These are phyloP conservation scores for Natator depressus DNA, from an alignment of 2,113 vertebrate species.

Conservation along the genomic window DNA sequence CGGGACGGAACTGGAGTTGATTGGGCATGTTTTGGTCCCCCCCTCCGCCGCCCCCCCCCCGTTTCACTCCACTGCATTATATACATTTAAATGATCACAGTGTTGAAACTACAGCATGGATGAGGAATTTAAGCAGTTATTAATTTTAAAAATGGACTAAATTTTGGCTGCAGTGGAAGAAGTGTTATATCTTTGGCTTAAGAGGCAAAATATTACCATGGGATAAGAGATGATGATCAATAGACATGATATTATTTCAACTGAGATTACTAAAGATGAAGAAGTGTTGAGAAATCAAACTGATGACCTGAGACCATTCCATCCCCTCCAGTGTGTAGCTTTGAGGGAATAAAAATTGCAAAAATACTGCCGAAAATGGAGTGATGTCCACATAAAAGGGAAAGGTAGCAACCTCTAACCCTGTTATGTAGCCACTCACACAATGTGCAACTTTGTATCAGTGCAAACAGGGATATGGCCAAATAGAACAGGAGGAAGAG, in stretches of 20 bases:
- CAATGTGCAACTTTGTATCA: neutral
- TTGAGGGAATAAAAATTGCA: neutral
- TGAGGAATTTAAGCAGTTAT: neutral
- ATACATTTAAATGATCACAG: constrained; percentile 15
- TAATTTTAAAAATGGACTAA: neutral
- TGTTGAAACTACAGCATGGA: neutral
- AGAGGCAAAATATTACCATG: neutral
- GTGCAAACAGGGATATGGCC: neutral
- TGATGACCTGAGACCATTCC: neutral
- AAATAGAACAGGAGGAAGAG: neutral
- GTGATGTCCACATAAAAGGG: neutral
- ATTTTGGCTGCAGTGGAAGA: neutral
- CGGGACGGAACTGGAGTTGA: neutral
- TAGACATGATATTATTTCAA: neutral
- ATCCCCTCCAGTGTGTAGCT: neutral
- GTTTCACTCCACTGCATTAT: constrained; percentile 6
- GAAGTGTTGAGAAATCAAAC: neutral
- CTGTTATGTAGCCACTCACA: neutral
- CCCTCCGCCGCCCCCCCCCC: neutral
- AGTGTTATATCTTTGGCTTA: neutral
- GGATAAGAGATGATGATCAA: neutral
- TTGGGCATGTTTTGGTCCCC: neutral
- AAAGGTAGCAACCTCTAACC: neutral
- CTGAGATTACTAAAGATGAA: too few relatives aligned
- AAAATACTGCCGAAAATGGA: neutral